A percentile compares a stretch with the other conserved stretches of the same genome.
phyloP scores from a whole-genome alignment of 2,797 vertebrate genomes.

The Brachyrhaphis roseni region DNA sequence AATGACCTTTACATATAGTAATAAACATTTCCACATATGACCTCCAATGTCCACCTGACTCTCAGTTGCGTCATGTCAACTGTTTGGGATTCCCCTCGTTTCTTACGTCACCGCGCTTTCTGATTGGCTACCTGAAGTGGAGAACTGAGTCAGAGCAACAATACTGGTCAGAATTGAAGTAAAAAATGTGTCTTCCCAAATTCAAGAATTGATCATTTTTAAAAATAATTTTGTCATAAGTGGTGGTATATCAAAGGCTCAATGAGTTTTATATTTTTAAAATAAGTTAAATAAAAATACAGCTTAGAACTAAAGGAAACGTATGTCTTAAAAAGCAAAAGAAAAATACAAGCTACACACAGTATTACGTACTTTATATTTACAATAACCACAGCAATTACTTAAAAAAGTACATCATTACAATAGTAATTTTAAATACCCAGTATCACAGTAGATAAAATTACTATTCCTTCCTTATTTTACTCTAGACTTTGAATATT shows the following conservation, averaged over 20 bases:
- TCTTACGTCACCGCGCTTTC: no score
- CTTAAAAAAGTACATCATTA: background rate
- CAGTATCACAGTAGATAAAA: background rate
- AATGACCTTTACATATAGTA: no score
- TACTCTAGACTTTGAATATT: conserved; percentile 19
- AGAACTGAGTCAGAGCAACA: background rate
- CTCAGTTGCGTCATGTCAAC: no score
- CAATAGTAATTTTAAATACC: conserved; percentile 12
- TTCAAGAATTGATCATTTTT: background rate
- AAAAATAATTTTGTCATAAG: no score
- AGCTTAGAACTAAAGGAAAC: background rate
- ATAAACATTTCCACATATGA: no score
- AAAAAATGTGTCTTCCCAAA: background rate
- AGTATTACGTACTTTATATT: conserved; percentile 33
- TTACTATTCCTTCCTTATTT: conserved; percentile 8
- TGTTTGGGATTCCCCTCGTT: no score
- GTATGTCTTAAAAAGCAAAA: conserved; percentile 17
- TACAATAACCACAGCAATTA: conserved; percentile 13
- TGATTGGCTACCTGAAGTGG: background rate
- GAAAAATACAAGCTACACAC: conserved; percentile 39
- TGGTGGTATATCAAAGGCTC: no score
- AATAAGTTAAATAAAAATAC: conserved; percentile 3
- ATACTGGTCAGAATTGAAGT: no score
- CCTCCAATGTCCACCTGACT: no score
- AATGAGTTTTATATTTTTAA: no score